Evolutionary conservation across 2,797 vertebrate species (phyloP).

Genomic region (Nyctalus aviator): DNA sequence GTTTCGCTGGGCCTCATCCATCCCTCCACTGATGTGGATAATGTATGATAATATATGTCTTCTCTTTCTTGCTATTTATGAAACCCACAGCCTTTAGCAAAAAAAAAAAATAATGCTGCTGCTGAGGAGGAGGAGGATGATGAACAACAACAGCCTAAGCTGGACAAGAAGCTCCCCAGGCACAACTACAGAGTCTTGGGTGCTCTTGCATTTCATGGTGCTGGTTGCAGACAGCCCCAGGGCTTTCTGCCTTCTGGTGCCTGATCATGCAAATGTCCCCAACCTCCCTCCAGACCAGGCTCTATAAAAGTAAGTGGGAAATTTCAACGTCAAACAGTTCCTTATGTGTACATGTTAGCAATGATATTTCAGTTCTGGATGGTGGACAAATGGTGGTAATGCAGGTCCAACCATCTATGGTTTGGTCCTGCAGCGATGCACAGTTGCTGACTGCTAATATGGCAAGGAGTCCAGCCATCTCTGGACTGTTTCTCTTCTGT

Average conservation of each 20-base stretch:
- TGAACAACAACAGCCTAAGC: neutral
- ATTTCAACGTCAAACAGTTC: no score
- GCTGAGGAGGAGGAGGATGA: neutral
- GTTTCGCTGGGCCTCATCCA: neutral
- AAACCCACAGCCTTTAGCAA: conserved; percentile 8
- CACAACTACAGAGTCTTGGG: neutral
- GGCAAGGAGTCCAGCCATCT: no score
- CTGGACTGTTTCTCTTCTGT: no score
- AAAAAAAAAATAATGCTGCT: neutral
- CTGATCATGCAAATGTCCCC: no score
- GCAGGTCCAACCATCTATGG: no score
- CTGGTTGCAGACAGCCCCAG: neutral
- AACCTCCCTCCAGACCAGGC: neutral
- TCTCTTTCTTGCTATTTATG: conserved; percentile 31
- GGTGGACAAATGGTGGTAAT: no score
- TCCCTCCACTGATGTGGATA: neutral
- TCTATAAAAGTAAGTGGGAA: fast-evolving
- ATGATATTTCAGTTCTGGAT: no score
- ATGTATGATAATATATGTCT: neutral
- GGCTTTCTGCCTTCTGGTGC: neutral
- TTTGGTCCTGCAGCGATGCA: no score
- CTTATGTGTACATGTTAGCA: no score
- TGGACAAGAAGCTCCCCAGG: neutral
- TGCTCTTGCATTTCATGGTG: neutral
- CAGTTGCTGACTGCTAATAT: no score